Conservation (phyloP, 2,888 invertebrate genomes). For the Drosophila buzzatii region DNA sequence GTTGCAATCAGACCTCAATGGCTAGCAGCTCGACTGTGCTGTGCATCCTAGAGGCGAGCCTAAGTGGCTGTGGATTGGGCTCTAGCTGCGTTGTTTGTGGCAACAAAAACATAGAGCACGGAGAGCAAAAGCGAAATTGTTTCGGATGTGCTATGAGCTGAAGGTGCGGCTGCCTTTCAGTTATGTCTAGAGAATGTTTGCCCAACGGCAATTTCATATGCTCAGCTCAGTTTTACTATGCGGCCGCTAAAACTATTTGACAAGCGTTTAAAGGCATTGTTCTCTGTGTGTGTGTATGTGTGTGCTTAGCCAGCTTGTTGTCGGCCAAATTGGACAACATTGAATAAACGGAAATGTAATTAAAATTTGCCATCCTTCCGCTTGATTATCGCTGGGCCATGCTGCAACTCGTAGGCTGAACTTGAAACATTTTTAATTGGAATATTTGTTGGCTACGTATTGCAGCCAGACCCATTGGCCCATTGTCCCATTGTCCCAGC, state of each 20-base stretch:
- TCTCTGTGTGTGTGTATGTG: background rate
- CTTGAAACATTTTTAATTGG: conserved; percentile 14
- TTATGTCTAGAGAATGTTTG: conserved; percentile 21
- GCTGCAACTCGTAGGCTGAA: background rate
- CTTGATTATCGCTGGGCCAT: background rate
- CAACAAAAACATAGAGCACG: background rate
- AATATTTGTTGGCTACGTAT: background rate
- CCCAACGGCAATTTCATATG: conserved; percentile 31
- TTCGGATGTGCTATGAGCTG: conserved; percentile 11
- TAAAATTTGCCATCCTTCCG: conserved; percentile 11
- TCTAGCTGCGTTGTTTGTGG: conserved; percentile 8
- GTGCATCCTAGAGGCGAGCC: background rate
- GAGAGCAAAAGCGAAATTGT: conserved; percentile 15
- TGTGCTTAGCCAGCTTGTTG: conserved; percentile 1
- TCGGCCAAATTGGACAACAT: conserved; percentile 1
- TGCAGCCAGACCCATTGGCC: background rate
- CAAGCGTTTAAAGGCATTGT: conserved; percentile 8
- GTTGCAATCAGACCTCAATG: conserved; percentile 35
- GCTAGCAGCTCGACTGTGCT: background rate
- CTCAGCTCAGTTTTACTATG: conserved; percentile 26
- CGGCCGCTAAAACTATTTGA: conserved; percentile 35
- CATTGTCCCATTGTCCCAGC: background rate
- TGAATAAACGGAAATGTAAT: conserved; percentile 27
- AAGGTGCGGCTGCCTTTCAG: conserved; percentile 5
- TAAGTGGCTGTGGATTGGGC: conserved; percentile 1